phyloP scores from a whole-genome alignment of 2,888 invertebrate species.

The Iphiclides podalirius region DNA sequence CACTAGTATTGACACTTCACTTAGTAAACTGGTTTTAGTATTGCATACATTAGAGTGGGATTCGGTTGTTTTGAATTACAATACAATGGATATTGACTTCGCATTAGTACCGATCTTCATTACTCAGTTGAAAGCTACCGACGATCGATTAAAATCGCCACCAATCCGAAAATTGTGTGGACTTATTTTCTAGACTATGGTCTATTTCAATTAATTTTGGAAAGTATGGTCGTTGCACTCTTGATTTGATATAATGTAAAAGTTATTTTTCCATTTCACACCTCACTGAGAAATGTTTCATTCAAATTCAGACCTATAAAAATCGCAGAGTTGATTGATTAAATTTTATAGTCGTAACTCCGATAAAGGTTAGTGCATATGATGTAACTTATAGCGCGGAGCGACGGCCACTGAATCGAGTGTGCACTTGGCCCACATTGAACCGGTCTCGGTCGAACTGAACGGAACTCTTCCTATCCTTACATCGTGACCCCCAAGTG shows the following conservation, averaged over 20 bases:
- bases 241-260: neutral
- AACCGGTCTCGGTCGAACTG: slow-evolving; percentile 49
- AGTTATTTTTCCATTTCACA: neutral
- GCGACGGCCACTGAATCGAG: slow-evolving; percentile 29
- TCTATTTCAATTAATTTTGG: too few relatives aligned
- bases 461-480: slow-evolving; percentile 55
- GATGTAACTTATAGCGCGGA: slow-evolving; percentile 46
- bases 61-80: neutral
- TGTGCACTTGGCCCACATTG: slow-evolving; percentile 68
- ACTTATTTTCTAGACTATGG: too few relatives aligned
- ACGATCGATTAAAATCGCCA: too few relatives aligned
- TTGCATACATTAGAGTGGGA: neutral
- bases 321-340: too few relatives aligned
- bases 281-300: neutral
- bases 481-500: slow-evolving; percentile 23
- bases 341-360: slow-evolving; percentile 37
- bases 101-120: neutral
- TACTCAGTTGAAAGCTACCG: too few relatives aligned
- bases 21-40: neutral
- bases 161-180: too few relatives aligned
- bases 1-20: too few relatives aligned
- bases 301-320: slow-evolving; percentile 19
- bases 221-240: neutral
- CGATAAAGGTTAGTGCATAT: slow-evolving; percentile 45
- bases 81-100: neutral